A percentile compares a stretch with the other conserved stretches of the same genome.
Conservation (phyloP, 1,140 invertebrate genomes). For the Achatina immaculata region DNA sequence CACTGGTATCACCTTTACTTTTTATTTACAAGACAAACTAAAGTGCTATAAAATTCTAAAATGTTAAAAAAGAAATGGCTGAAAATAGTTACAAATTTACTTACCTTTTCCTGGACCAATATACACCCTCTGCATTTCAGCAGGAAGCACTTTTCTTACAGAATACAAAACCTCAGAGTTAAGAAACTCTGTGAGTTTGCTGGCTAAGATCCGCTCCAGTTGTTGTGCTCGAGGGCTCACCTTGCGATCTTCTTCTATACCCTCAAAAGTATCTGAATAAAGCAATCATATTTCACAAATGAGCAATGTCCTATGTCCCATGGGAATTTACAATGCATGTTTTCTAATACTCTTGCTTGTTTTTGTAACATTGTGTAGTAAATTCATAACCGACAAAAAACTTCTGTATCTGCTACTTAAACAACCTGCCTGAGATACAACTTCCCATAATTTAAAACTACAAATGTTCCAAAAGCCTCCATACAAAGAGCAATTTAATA, state of each 20-base stretch:
- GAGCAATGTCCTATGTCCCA: too few relatives aligned
- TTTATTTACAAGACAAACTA: too few relatives aligned
- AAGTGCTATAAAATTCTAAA: too few relatives aligned
- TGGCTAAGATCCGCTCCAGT: conserved; percentile 63
- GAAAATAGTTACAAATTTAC: background rate
- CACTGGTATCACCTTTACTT: too few relatives aligned
- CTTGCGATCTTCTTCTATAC: conserved; percentile 57
- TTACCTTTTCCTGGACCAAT: conserved; percentile 66
- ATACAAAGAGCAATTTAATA: too few relatives aligned
- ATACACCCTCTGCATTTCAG: conserved; percentile 87
- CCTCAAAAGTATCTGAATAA: conserved; percentile 59
- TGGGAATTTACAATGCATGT: background rate
- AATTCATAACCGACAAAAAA: background rate
- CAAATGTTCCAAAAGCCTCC: too few relatives aligned
- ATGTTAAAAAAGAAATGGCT: too few relatives aligned
- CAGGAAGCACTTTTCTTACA: conserved; percentile 85
- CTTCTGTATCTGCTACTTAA: background rate
- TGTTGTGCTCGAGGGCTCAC: conserved; percentile 58
- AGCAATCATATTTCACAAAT: too few relatives aligned
- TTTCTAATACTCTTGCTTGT: background rate
- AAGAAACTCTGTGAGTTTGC: conserved; percentile 84
- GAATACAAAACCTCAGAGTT: conserved; percentile 84
- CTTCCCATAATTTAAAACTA: too few relatives aligned
- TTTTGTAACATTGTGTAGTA: background rate
- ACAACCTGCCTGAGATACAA: too few relatives aligned